Evolutionary conservation across 2,113 vertebrate genomes (phyloP), one percentile per base, ranked within the genome.

Genomic region (Pedionomus torquatus): DNA sequence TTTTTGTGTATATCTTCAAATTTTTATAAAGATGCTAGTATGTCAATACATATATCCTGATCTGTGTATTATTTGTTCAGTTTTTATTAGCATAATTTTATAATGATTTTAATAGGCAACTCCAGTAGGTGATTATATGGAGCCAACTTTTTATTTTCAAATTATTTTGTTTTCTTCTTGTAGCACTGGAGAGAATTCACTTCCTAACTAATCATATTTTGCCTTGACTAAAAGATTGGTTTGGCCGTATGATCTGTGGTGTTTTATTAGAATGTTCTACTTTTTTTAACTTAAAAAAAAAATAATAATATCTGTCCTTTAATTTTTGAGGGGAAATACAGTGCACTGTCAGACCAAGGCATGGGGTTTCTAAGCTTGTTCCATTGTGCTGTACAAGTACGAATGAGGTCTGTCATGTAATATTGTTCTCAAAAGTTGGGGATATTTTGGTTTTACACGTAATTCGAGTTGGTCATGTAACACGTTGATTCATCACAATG

Each of bases 1-100:
- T 97, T 98, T 98, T 97, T 97, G 97, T 98, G 98, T 99, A 98
- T 98, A 97, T 95, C 96, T 98, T 98, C 96, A 97, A 96, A 97
- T 97, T 98, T 98, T 99, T 99, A 99, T 99, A 99, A 98, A 99
- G 98, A 98, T 98, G 97, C 97, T 98, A 98, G 98, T 98, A 98
- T 98, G 98, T 97, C 97, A 98, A 98, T 98, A 97, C 97, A 85
- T 98, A 96, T 94, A 98, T 95, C 98, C 97, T 98, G 97, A 98
- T 83, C 98, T 97, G 98, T 98, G 98, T 98, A 98, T 98, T 98
- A 98, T 98, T 99, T 98, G 98, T 97, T 95, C 98, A 97, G 96
- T 61, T 89, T 95, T 95, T 94, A 95, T 95, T 93, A 96, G 60
- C 72, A 72, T 87, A 84, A 90, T 79, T 96, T 89, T 95, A 95